Conservation (phyloP, 1,140 invertebrate species). For the Cephus cinctus region DNA sequence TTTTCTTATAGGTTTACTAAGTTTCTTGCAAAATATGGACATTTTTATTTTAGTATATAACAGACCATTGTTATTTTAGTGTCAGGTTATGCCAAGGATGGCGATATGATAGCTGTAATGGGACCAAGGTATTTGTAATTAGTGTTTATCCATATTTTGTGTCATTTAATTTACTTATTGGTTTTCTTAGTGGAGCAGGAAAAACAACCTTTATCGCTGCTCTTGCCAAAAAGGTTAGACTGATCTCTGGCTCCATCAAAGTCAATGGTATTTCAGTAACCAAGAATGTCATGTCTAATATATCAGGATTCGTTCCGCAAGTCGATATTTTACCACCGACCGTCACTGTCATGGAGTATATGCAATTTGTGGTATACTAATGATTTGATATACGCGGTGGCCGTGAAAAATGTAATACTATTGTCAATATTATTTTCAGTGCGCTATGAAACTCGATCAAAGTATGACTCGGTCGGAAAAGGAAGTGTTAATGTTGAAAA, state of each 20-base stretch:
- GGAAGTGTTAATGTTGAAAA: slow-evolving; percentile 52
- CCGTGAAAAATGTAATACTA: too few species aligned
- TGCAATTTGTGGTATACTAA: slow-evolving; percentile 25
- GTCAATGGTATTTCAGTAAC: slow-evolving; percentile 23
- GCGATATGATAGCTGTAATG: slow-evolving; percentile 28
- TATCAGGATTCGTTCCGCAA: slow-evolving; percentile 26
- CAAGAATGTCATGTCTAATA: slow-evolving; percentile 11
- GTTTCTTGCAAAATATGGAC: too few species aligned
- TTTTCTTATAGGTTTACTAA: too few species aligned
- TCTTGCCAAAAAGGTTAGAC: slow-evolving; percentile 45
- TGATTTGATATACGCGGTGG: not conserved
- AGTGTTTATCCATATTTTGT: not conserved
- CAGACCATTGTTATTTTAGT: too few species aligned
- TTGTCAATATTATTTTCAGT: slow-evolving; percentile 14
- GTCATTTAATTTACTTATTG: not conserved
- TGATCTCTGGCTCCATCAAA: slow-evolving; percentile 16
- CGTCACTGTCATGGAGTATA: slow-evolving; percentile 22
- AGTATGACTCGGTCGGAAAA: not conserved
- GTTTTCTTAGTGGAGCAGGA: slow-evolving; percentile 65
- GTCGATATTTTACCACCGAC: slow-evolving; percentile 20
- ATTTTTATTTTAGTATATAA: too few species aligned
- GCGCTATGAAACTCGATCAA: slow-evolving; percentile 55
- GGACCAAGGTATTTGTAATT: slow-evolving; percentile 26
- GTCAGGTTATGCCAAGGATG: slow-evolving; percentile 23
- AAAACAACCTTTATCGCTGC: slow-evolving; percentile 77